Conservation (phyloP, 2,113 vertebrate genomes). For the Columbina picui region DNA sequence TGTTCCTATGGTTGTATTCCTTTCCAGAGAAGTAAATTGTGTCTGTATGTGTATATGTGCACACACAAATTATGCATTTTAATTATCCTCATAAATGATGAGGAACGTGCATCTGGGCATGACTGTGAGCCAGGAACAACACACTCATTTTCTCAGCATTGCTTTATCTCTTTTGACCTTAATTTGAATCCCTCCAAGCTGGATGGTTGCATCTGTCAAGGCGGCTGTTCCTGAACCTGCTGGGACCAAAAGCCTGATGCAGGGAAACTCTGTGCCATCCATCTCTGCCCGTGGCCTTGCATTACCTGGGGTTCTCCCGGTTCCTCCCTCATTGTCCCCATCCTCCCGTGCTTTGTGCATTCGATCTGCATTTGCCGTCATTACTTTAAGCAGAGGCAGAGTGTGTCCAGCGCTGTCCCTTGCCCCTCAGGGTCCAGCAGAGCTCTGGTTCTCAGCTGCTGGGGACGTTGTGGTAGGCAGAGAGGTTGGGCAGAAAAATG, state of each 20-base stretch:
- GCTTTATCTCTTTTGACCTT: constrained; percentile 46
- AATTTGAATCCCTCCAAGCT: constrained; percentile 35
- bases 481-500: background rate
- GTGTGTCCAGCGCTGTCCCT: background rate
- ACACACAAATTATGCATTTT: background rate
- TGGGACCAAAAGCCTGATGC: constrained; percentile 17
- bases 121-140: constrained; percentile 2
- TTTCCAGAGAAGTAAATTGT: background rate
- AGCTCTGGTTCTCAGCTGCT: accelerated
- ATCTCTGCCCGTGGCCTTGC: accelerated
- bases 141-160: background rate
- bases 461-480: background rate
- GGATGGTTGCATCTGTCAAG: constrained; percentile 27
- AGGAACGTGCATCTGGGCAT: constrained; percentile 7
- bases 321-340: background rate
- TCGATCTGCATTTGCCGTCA: background rate
- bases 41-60: background rate
- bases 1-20: background rate
- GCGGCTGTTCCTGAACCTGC: background rate
- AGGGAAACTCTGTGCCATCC: constrained; percentile 15
- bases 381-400: background rate
- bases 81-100: constrained; percentile 33
- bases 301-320: background rate
- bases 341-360: background rate
- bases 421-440: background rate